These are phyloP conservation scores for Arenicola marina DNA, from an alignment of 2,888 invertebrate species.

Conservation along the genomic window DNA sequence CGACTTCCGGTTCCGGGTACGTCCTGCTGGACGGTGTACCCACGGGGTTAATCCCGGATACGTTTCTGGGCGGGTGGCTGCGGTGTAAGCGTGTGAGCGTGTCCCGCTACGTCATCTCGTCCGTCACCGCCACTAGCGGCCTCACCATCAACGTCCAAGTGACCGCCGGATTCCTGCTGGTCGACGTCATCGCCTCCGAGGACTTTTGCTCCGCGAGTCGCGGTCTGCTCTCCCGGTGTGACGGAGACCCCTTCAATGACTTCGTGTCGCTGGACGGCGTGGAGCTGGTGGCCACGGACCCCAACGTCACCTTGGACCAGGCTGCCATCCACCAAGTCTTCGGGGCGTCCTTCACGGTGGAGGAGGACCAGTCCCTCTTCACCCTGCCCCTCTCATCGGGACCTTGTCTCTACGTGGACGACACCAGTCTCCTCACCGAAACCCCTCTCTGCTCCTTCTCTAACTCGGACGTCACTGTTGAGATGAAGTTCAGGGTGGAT, in stretches of 20 bases:
- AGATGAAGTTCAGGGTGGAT: conserved; percentile 37
- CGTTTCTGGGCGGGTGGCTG: background rate
- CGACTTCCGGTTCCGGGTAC: background rate
- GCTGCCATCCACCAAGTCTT: conserved; percentile 31
- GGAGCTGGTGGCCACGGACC: background rate
- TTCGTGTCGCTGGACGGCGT: background rate
- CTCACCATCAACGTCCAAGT: background rate
- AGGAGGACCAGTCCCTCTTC: background rate
- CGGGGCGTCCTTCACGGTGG: conserved; percentile 33
- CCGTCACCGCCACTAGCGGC: too few species aligned
- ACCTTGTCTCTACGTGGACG: conserved; percentile 1
- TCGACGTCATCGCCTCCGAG: background rate
- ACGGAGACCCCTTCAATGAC: conserved; percentile 1
- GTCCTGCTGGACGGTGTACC: background rate
- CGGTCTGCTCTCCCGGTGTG: conserved; percentile 9
- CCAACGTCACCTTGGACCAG: conserved; percentile 20
- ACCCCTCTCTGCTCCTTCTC: conserved; percentile 32
- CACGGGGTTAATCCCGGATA: background rate
- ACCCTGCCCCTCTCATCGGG: background rate
- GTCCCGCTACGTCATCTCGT: background rate
- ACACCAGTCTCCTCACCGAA: conserved; percentile 11
- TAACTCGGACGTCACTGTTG: conserved; percentile 35
- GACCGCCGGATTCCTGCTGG: background rate
- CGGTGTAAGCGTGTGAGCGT: background rate
- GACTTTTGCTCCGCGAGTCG: background rate